A percentile compares a stretch with the other conserved stretches of the same genome.
Conservation (phyloP, 1,140 invertebrate species). For the Nomia melanderi region DNA sequence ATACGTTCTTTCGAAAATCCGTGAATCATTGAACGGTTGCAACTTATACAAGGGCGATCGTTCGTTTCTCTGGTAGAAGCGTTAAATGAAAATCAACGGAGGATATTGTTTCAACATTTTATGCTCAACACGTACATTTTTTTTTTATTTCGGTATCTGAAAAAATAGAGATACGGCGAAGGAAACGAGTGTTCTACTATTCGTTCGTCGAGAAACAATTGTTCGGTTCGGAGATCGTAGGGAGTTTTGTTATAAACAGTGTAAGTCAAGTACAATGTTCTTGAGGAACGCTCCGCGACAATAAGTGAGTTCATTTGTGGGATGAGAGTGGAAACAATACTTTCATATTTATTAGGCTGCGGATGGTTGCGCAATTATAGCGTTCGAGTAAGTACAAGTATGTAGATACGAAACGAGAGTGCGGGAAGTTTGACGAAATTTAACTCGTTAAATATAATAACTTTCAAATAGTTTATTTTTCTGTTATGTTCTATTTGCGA, state of each 20-base stretch:
- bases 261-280: conserved; percentile 6
- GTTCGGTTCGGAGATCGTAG: background rate
- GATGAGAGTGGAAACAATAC: background rate
- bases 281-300: conserved; percentile 7
- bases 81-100: background rate
- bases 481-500: too few relatives aligned
- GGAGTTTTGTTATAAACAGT: conserved; percentile 20
- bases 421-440: too few relatives aligned
- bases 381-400: too few relatives aligned
- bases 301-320: background rate
- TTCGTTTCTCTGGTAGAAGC: background rate
- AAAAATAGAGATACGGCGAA: conserved; percentile 28
- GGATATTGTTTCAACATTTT: conserved; percentile 20
- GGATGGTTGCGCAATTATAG: background rate
- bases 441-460: too few relatives aligned
- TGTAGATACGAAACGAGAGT: too few relatives aligned
- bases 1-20: too few relatives aligned
- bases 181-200: conserved; percentile 22
- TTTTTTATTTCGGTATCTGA: conserved; percentile 30
- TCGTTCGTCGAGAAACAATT: conserved; percentile 13
- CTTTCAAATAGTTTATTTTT: too few relatives aligned
- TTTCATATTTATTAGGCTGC: background rate
- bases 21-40: too few relatives aligned
- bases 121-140: conserved; percentile 36
- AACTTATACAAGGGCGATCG: too few relatives aligned